Percentiles rank a stretch among this genome's conserved stretches.
These are phyloP conservation scores for Carabus problematicus DNA, from an alignment of 2,888 invertebrate species.

Conservation along the genomic window DNA sequence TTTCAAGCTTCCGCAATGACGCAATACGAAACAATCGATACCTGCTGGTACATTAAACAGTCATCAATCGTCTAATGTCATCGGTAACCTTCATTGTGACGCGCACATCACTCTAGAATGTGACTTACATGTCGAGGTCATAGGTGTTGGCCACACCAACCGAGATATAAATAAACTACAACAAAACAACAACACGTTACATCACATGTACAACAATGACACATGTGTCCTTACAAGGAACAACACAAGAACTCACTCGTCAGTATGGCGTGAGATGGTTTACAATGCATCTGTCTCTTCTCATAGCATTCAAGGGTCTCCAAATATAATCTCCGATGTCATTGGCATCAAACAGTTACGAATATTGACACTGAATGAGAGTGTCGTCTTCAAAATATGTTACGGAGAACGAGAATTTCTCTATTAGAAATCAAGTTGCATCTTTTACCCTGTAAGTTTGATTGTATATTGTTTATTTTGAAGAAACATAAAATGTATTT, in stretches of 20 bases:
- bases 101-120: constrained; percentile 34
- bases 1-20: constrained; percentile 21
- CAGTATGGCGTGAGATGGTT: background rate
- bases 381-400: too few relatives aligned
- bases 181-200: constrained; percentile 29
- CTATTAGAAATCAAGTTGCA: too few relatives aligned
- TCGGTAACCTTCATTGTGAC: constrained; percentile 16
- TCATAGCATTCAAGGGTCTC: too few relatives aligned
- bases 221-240: constrained; percentile 22
- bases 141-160: constrained; percentile 17
- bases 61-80: constrained; percentile 17
- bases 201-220: constrained; percentile 31
- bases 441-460: too few relatives aligned
- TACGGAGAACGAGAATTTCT: too few relatives aligned
- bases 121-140: constrained; percentile 36
- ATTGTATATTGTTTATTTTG: too few relatives aligned
- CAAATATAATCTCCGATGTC: too few relatives aligned
- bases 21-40: constrained; percentile 25
- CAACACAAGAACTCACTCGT: background rate
- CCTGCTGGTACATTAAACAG: background rate
- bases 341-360: too few relatives aligned
- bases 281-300: constrained; percentile 4
- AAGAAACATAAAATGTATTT: too few relatives aligned
- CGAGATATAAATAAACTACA: constrained; percentile 25
- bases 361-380: too few relatives aligned